Base-by-base conservation (phyloP, 2,888 invertebrate species). In the Quadroppia sp. region DNA sequence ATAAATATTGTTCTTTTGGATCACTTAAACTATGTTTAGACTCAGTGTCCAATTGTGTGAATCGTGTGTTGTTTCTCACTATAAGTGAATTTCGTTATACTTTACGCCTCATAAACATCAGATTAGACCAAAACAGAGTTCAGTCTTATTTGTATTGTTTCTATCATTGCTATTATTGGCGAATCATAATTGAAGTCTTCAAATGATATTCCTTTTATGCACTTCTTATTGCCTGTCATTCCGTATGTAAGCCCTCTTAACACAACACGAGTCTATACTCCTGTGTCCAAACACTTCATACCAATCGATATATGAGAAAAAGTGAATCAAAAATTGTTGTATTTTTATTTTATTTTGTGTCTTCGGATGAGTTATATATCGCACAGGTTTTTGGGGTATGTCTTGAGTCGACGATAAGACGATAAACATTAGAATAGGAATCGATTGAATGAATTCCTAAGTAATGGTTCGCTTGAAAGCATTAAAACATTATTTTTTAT, bases 81-180 rank as follows among this genome's bases (percentile, higher is more conserved):
- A 64, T 36, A 64, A 64, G 36, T 64, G 36, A 64, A 64, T 64
- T 36, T n/a, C 15, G 4, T 36, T 64, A 9, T 17, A 36, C 30
- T 64, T 64, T 64, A 64, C 40, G 64, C 20, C 36, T 64, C 36
- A 64, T 40, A n/a, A 36, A 4, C 64, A 36, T 64, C 36, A 64
- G 64, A 64, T 64, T 64, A 59, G n/a, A n/a, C n/a, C n/a, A n/a
- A n/a, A 59, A 13, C 28, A 36, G 40, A 64, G 36, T 17, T 64
- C 36, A 36, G 59, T 45, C n/a, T n/a, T n/a, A n/a, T 36, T 9
- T 7, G 36, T 36, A 36, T 36, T 36, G 36, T 9, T 36, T 36
- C n/a, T n/a, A n/a, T n/a, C n/a, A n/a, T n/a, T n/a, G n/a, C 17
- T 61, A 64, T 36, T 64, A 64, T 64, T 64, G 36, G 36, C 36